Percentiles rank a stretch among this genome's conserved stretches.
These are phyloP conservation scores for Trialeurodes vaporariorum DNA, from an alignment of 1,140 invertebrate species.

Conservation along the genomic window DNA sequence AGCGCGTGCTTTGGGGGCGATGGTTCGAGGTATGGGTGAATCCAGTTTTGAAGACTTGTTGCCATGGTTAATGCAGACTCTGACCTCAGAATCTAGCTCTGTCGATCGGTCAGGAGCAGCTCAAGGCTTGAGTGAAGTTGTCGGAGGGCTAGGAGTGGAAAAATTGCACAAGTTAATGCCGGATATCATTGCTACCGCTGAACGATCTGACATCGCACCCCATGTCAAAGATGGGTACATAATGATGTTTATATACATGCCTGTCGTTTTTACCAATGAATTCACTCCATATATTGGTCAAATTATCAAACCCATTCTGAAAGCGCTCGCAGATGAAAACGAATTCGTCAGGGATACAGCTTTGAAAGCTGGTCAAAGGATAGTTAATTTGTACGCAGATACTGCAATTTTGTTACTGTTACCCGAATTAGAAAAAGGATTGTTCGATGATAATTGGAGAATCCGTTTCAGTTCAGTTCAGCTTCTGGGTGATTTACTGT, in stretches of 20 bases:
- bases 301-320: conserved; percentile 94
- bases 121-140: conserved; percentile 90
- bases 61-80: conserved; percentile 96
- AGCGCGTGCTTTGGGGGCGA: conserved; percentile 87
- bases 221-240: conserved; percentile 99
- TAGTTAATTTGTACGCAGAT: conserved; percentile 93
- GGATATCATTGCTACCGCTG: conserved; percentile 92
- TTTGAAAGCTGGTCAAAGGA: conserved; percentile 88
- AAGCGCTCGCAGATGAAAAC: conserved; percentile 96
- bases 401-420: conserved; percentile 86
- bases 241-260: conserved; percentile 99
- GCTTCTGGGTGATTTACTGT: conserved; percentile 89
- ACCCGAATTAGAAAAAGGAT: conserved; percentile 84
- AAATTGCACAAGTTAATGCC: conserved; percentile 96
- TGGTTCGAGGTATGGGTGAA: conserved; percentile 95
- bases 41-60: conserved; percentile 86
- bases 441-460: conserved; percentile 97
- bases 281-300: conserved; percentile 95
- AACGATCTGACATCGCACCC: conserved; percentile 86
- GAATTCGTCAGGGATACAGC: conserved; percentile 98
- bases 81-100: conserved; percentile 90
- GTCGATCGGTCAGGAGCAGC: conserved; percentile 96
- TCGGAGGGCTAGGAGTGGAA: conserved; percentile 87
- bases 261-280: conserved; percentile 85
- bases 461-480: conserved; percentile 95